Percentiles rank a stretch among this genome's conserved stretches.
Conservation (phyloP, 2,888 invertebrate genomes). For the Myopa tessellatipennis region DNA sequence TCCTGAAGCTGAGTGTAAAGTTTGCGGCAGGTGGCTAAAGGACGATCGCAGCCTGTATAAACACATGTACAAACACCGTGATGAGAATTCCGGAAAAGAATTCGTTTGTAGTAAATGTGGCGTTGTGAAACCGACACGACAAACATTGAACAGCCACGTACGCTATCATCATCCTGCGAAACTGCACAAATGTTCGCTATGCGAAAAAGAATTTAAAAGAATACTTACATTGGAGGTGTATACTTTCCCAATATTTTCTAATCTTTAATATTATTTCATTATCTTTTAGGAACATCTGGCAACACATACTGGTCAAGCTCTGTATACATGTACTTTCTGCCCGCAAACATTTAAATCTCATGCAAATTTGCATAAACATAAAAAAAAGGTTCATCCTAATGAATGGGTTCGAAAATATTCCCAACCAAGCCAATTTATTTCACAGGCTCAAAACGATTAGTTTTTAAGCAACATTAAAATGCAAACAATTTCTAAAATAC, state of each 20-base stretch:
- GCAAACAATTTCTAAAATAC: too few species aligned
- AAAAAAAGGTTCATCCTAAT: slow-evolving; percentile 44
- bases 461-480: not conserved
- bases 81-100: slow-evolving; percentile 53
- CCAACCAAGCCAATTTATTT: not conserved
- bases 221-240: slow-evolving; percentile 51
- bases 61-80: slow-evolving; percentile 54
- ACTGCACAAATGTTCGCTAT: slow-evolving; percentile 53
- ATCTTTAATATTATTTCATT: not conserved
- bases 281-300: slow-evolving; percentile 43
- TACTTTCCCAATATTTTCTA: not conserved
- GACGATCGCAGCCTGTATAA: slow-evolving; percentile 56
- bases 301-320: slow-evolving; percentile 45
- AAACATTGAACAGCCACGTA: slow-evolving; percentile 54
- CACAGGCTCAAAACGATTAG: not conserved
- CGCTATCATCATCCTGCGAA: slow-evolving; percentile 55
- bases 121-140: slow-evolving; percentile 54
- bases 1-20: slow-evolving; percentile 54
- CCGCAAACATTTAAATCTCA: slow-evolving; percentile 46
- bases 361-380: slow-evolving; percentile 47
- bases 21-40: slow-evolving; percentile 55
- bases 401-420: slow-evolving; percentile 41
- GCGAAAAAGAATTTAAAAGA: slow-evolving; percentile 55
- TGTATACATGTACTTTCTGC: slow-evolving; percentile 46
- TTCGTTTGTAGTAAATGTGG: slow-evolving; percentile 53